These are phyloP conservation scores for Thymelicus acteon DNA, from an alignment of 2,888 invertebrate genomes.

Conservation along the genomic window DNA sequence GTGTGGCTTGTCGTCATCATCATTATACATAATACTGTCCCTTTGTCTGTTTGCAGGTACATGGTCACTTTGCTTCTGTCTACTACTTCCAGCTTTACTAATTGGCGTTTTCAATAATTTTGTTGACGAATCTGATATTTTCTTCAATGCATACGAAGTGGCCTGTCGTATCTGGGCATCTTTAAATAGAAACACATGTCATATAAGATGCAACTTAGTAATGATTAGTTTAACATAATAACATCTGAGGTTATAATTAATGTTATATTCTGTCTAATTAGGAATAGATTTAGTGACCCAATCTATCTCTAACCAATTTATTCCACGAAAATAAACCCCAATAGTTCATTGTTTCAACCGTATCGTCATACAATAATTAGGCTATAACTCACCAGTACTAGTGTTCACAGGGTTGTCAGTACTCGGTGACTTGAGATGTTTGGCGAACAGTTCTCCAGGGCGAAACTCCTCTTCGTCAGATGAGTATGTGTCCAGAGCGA, in stretches of 20 bases:
- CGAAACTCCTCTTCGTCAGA: constrained; percentile 86
- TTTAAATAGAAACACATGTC: constrained; percentile 40
- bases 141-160: constrained; percentile 66
- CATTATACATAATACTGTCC: constrained; percentile 73
- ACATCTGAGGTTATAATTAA: too few species aligned
- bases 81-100: constrained; percentile 43
- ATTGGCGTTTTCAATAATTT: constrained; percentile 63
- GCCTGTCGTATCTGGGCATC: constrained; percentile 75
- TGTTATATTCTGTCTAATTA: too few species aligned
- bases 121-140: constrained; percentile 58
- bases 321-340: too few species aligned
- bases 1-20: constrained; percentile 69
- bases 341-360: background rate
- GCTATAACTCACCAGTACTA: constrained; percentile 19
- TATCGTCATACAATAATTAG: background rate
- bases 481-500: constrained; percentile 75
- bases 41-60: constrained; percentile 56
- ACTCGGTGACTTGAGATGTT: constrained; percentile 57
- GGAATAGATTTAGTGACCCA: too few species aligned
- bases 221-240: too few species aligned
- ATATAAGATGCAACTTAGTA: background rate
- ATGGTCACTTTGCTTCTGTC: constrained; percentile 8
- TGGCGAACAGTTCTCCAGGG: constrained; percentile 87
- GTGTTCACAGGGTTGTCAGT: constrained; percentile 9
- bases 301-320: too few species aligned